These are phyloP conservation scores for Hiodon alosoides DNA, from an alignment of 2,113 vertebrate species.

Conservation along the genomic window DNA sequence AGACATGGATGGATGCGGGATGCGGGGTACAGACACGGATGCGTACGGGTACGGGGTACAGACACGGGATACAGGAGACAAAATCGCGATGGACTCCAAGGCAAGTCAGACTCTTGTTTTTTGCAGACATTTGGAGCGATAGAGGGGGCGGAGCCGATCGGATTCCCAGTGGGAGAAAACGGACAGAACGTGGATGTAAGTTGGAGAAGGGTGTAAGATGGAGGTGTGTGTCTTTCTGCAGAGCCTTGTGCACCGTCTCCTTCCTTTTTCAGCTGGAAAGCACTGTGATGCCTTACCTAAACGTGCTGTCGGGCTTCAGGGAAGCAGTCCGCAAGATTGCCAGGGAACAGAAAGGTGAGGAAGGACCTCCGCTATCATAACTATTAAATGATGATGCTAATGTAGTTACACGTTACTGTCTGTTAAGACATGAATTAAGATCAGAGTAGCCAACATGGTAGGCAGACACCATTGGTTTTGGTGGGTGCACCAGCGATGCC, in stretches of 20 bases:
- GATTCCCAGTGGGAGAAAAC: slow-evolving; percentile 81
- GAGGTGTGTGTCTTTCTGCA: not conserved
- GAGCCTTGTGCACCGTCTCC: not conserved
- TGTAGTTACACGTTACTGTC: too few relatives aligned
- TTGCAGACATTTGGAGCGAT: slow-evolving; percentile 85
- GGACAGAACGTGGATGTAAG: slow-evolving; percentile 73
- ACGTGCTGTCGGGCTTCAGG: slow-evolving; percentile 84
- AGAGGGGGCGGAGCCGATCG: slow-evolving; percentile 75
- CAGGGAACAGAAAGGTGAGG: slow-evolving; percentile 78
- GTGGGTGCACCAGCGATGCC: too few relatives aligned
- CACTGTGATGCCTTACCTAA: slow-evolving; percentile 87
- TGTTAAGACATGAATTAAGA: too few relatives aligned
- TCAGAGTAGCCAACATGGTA: too few relatives aligned
- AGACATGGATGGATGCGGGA: too few relatives aligned
- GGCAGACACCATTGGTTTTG: too few relatives aligned
- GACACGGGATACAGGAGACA: too few relatives aligned
- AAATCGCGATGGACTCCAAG: too few relatives aligned
- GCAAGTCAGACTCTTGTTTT: not conserved
- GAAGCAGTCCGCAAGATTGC: slow-evolving; percentile 82
- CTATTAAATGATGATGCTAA: not conserved
- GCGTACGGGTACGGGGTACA: too few relatives aligned
- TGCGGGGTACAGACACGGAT: too few relatives aligned
- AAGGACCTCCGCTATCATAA: too few relatives aligned
- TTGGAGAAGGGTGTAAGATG: slow-evolving; percentile 23
- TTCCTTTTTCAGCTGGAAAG: slow-evolving; percentile 73